Evolutionary conservation across 1,140 invertebrate genomes (phyloP).

Genomic region (Procambarus clarkii): DNA sequence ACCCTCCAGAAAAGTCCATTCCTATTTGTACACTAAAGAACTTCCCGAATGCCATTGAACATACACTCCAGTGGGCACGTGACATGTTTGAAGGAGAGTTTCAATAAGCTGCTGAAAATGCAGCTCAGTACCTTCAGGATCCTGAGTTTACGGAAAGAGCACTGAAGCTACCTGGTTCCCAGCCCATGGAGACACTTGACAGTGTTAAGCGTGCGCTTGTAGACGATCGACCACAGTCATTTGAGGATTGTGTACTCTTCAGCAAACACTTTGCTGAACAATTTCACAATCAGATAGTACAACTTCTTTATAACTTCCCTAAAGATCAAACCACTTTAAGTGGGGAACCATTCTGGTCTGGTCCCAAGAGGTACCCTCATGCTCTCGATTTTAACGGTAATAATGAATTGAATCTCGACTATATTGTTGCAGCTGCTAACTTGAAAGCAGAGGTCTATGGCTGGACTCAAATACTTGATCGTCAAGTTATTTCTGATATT

Average conservation of each 20-base stretch:
- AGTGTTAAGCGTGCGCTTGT: conserved; percentile 82
- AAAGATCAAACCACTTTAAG: conserved; percentile 91
- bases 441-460: conserved; percentile 94
- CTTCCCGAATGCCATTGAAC: conserved; percentile 99
- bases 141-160: conserved; percentile 75
- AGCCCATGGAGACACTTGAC: conserved; percentile 90
- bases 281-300: conserved; percentile 96
- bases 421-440: conserved; percentile 93
- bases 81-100: conserved; percentile 97
- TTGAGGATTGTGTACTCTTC: conserved; percentile 90
- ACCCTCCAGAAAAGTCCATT: conserved; percentile 96
- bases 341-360: conserved; percentile 98
- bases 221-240: conserved; percentile 88
- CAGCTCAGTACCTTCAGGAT: conserved; percentile 90
- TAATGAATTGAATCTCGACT: conserved; percentile 88
- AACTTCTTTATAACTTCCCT: too few species aligned
- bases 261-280: conserved; percentile 76
- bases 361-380: conserved; percentile 95
- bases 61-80: conserved; percentile 96
- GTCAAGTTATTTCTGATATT: background rate
- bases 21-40: conserved; percentile 99
- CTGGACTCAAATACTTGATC: conserved; percentile 78
- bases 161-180: conserved; percentile 89
- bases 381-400: conserved; percentile 85
- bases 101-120: conserved; percentile 91